Evolutionary conservation across 2,113 vertebrate species (phyloP).

Genomic region (Triplophysa dalaica): DNA sequence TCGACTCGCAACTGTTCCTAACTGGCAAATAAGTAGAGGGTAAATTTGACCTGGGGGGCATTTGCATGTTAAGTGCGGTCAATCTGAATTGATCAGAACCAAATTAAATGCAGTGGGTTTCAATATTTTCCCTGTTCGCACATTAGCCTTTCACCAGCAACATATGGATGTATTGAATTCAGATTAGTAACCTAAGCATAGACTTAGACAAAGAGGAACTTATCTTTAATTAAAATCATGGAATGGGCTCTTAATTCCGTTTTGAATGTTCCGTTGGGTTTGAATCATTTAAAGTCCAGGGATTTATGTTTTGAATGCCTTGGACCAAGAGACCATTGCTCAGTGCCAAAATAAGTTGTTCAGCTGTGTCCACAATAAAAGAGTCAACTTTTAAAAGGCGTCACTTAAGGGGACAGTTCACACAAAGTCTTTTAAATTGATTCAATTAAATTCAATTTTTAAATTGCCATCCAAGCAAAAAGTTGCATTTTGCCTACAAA

Average conservation of each 20-base stretch:
- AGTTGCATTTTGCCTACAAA: background rate
- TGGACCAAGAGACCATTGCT: background rate
- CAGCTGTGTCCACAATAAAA: too few species aligned
- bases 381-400: background rate
- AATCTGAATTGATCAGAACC: constrained; percentile 92
- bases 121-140: constrained; percentile 88
- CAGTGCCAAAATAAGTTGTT: background rate
- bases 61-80: constrained; percentile 96
- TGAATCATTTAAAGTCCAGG: constrained; percentile 32
- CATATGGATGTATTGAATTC: constrained; percentile 92
- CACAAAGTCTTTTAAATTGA: too few species aligned
- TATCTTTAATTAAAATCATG: constrained; percentile 99
- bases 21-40: constrained; percentile 61
- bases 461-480: background rate
- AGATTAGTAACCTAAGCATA: constrained; percentile 90
- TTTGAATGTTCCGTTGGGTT: constrained; percentile 42
- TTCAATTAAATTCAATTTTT: background rate
- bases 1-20: constrained; percentile 55
- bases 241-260: constrained; percentile 74
- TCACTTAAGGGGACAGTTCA: too few species aligned
- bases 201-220: constrained; percentile 84
- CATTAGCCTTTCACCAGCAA: constrained; percentile 83
- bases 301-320: constrained; percentile 3
- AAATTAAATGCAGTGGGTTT: constrained; percentile 93
- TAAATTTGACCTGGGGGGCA: constrained; percentile 71